phyloP scores from a whole-genome alignment of 2,888 invertebrate species.

The Plagodis pulveraria region DNA sequence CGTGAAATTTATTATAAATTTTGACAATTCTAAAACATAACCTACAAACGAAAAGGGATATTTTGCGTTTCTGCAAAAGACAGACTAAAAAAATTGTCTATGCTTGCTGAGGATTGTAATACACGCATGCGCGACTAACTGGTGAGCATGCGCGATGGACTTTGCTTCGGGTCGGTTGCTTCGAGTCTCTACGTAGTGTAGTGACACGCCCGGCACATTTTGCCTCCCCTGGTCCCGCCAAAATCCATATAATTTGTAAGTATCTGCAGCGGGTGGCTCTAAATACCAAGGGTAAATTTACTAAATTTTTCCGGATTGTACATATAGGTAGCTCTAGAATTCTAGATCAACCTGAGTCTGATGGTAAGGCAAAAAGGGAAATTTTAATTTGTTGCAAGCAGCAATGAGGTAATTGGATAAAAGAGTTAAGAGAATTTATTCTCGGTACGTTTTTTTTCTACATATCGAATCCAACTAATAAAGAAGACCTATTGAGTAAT shows the following conservation, averaged over 20 bases:
- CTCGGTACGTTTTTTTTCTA: too few relatives aligned
- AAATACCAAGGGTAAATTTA: too few relatives aligned
- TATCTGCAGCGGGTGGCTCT: not conserved
- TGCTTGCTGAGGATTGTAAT: constrained; percentile 47
- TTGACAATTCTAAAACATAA: constrained; percentile 82
- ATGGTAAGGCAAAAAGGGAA: too few relatives aligned
- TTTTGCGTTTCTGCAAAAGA: constrained; percentile 53
- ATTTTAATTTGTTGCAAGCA: too few relatives aligned
- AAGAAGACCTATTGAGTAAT: too few relatives aligned
- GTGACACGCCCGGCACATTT: constrained; percentile 13
- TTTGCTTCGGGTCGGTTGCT: not conserved
- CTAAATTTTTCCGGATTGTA: too few relatives aligned
- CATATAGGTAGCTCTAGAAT: too few relatives aligned
- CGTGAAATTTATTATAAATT: constrained; percentile 61
- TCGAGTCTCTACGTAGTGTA: constrained; percentile 19
- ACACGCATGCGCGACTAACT: constrained; percentile 64
- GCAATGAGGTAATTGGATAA: too few relatives aligned
- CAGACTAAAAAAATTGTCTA: constrained; percentile 67
- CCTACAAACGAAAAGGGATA: constrained; percentile 70
- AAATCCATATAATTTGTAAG: not conserved
- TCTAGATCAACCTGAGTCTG: too few relatives aligned
- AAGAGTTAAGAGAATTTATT: too few relatives aligned
- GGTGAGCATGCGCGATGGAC: constrained; percentile 31
- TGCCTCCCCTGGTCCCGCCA: not conserved
- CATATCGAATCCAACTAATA: too few relatives aligned